Evolutionary conservation across 2,797 vertebrate genomes (phyloP), one percentile per base, ranked within the genome.

Genomic region (Spinus olivaceus): DNA sequence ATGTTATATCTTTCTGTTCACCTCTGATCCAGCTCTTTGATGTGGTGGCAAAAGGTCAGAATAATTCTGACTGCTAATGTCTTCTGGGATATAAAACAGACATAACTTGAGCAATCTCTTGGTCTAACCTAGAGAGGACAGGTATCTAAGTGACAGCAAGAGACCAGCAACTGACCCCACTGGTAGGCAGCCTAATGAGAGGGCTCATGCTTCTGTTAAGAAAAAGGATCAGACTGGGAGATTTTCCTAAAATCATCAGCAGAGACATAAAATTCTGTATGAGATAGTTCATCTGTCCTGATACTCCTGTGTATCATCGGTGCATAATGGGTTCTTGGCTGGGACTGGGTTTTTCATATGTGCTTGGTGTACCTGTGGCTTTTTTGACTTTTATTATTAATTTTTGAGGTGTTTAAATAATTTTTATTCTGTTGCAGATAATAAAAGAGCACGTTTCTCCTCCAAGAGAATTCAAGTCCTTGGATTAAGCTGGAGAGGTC

Each of bases 291-390:
- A 41, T 53, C 30, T 80, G 17, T 54, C 12, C 21, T 69, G n/a
- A 33, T 37, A 44, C 11, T 56, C 71, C 46, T 57, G 17, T 44
- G 37, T n/a, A 12, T 63, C 11, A 9, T 9, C 0, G 0, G 14
- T 21, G 6, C 6, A 6, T 24, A 12, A 41, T 9, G 18, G 2
- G 10, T 13, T 66, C 39, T 51, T 82, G 54, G 23, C 10, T 49
- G 6, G 33, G 56, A 25, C 8, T 28, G 15, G 6, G 9, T 3
- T 80, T 63, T 44, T 39, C 14, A 1, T 20, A 13, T 18, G 14
- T 23, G 3, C 11, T 47, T 6, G 18, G 12, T 33, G 5, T 20
- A 69, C 6, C 37, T 11, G 28, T 10, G 14, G n/a, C 4, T 51
- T 4, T 27, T 81, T 91, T 76, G 3, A 49, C 2, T 41, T 51